Evolutionary conservation across 2,888 invertebrate species (phyloP), one percentile per base, ranked within the genome.

Genomic region (Dicranocentrus wangi): DNA sequence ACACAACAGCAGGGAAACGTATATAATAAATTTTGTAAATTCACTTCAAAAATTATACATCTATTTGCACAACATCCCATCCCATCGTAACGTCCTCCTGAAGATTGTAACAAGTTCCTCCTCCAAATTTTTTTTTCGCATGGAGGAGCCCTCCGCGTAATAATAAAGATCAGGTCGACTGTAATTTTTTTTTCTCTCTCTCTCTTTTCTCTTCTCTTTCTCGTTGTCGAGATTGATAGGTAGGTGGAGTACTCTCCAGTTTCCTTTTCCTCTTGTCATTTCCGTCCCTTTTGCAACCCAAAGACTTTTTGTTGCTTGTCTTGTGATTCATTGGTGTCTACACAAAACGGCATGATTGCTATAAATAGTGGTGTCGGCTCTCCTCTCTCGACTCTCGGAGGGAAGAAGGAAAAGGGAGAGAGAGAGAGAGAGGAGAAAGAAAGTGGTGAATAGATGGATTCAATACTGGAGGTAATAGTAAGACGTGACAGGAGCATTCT

Each of bases 251-350:
- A 63, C 73, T 73, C 53, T 63, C 39, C 23, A 73, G 73, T 68
- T 75, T 81, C 65, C 72, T 66, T 72, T 79, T 79, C 70, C 75
- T 63, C 73, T 69, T 69, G 68, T 69, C 80, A 80, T 80, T 80
- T 80, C 80, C 80, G 73, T 73, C 73, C n/a, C 69, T 80, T 68
- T 73, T 73, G 27, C 73, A 71, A n/a, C 19, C n/a, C 78, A 65
- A 28, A 76, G 66, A 76, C 43, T 60, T 63, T 63, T 63, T 21
- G 55, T n/a, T 23, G 21, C 5, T 21, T 55, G 55, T 55, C 55
- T 70, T 55, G 55, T 55, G 60, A 71, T 73, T 60, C 70, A 32
- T 39, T 55, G 21, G 47, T 27, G 28, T 51, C 28, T 61, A 73
- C 72, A 61, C 47, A 61, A 73, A 73, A 73, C 39, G 70, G 60